Evolutionary conservation across 2,113 vertebrate species (phyloP).

Genomic region (Polypterus bichir): DNA sequence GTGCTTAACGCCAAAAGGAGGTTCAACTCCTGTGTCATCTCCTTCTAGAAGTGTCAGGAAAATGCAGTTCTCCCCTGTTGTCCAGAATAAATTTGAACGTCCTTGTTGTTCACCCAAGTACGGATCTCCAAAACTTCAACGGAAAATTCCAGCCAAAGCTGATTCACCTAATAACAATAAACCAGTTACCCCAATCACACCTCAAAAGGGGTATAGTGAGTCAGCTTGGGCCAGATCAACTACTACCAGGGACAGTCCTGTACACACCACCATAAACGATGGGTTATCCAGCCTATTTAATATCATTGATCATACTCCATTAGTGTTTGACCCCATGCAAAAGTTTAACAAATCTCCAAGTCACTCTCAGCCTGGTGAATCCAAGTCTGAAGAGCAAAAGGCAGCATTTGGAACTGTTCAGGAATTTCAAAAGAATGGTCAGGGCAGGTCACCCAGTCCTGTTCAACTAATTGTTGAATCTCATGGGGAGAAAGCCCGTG

Average conservation of each 20-base stretch:
- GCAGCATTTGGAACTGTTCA: constrained; percentile 36
- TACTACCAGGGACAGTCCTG: constrained; percentile 88
- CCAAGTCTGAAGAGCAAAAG: constrained; percentile 38
- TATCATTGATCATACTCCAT: constrained; percentile 89
- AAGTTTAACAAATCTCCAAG: constrained; percentile 73
- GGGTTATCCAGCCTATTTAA: constrained; percentile 96
- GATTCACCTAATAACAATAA: constrained; percentile 49
- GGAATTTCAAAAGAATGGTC: constrained; percentile 51
- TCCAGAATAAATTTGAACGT: constrained; percentile 90
- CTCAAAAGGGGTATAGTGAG: constrained; percentile 81
- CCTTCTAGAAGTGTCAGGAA: constrained; percentile 78
- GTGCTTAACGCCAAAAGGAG: constrained; percentile 85
- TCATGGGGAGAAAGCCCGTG: constrained; percentile 65
- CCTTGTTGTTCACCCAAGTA: constrained; percentile 95
- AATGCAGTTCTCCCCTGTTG: constrained; percentile 74
- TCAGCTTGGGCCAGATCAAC: constrained; percentile 96
- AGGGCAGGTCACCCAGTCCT: constrained; percentile 84
- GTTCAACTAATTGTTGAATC: constrained; percentile 62
- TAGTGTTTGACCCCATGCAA: constrained; percentile 60
- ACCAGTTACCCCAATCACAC: constrained; percentile 47
- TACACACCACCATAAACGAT: constrained; percentile 92
- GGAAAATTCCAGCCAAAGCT: constrained; percentile 57
- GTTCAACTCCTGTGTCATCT: constrained; percentile 75
- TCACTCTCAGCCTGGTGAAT: constrained; percentile 59
- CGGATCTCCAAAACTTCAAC: constrained; percentile 86